Evolutionary conservation across 1,140 invertebrate genomes (phyloP).

Genomic region (Drosophila quadrilineata): DNA sequence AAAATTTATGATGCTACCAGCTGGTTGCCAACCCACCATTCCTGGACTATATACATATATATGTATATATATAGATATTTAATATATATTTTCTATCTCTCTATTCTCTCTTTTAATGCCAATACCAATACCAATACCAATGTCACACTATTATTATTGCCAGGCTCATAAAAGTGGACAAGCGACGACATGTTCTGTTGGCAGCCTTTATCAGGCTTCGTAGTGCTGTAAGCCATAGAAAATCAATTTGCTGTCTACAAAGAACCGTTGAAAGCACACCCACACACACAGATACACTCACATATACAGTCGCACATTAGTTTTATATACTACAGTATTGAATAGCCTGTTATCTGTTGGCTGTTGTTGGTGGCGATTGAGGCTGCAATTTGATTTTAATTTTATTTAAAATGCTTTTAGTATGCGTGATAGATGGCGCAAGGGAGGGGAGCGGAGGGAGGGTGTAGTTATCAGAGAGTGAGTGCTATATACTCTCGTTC

Average conservation of each 20-base stretch:
- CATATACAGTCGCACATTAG: conserved; percentile 16
- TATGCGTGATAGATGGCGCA: conserved; percentile 38
- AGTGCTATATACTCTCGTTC: too few relatives aligned
- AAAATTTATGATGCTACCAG: conserved; percentile 22
- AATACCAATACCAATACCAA: too few relatives aligned
- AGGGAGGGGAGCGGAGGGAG: background rate
- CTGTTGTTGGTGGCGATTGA: background rate
- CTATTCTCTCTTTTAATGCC: background rate
- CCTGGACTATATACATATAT: too few relatives aligned
- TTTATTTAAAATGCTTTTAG: conserved; percentile 77
- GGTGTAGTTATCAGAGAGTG: too few relatives aligned
- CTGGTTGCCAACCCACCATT: conserved; percentile 6
- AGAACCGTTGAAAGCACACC: conserved; percentile 23
- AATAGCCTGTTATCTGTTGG: conserved; percentile 61
- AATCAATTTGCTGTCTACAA: conserved; percentile 62
- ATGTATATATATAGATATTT: too few relatives aligned
- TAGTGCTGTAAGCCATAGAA: conserved; percentile 52
- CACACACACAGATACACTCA: background rate
- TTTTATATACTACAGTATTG: conserved; percentile 47
- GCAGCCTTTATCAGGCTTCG: conserved; percentile 14
- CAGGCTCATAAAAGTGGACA: conserved; percentile 16
- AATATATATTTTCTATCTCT: conserved; percentile 21
- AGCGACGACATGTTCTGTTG: conserved; percentile 12
- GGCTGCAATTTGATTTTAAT: conserved; percentile 72
- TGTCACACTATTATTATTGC: background rate